Conservation (phyloP, 2,113 vertebrate species). For the Carassius gibelio region DNA sequence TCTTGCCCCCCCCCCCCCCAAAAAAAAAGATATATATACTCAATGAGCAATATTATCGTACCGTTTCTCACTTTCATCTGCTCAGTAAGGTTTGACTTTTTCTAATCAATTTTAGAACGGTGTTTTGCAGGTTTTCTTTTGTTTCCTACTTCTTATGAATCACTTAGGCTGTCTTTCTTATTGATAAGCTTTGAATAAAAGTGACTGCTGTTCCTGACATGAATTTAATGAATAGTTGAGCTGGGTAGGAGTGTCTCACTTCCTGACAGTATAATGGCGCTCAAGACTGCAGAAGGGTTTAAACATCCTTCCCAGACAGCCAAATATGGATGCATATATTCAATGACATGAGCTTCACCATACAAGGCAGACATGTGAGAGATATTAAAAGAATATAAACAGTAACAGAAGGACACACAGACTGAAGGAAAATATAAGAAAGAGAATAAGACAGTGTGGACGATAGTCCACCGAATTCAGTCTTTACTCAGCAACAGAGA, state of each 20-base stretch:
- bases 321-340: conserved; percentile 48
- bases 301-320: conserved; percentile 34
- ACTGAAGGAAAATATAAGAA: conserved; percentile 23
- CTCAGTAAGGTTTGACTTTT: not conserved
- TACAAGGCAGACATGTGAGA: conserved; percentile 43
- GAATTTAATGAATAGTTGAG: conserved; percentile 26
- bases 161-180: not conserved
- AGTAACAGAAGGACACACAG: conserved; percentile 36
- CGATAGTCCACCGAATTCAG: not conserved
- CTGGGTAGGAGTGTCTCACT: conserved; percentile 38
- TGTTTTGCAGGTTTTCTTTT: not conserved
- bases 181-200: not conserved
- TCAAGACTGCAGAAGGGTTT: conserved; percentile 25
- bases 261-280: conserved; percentile 32
- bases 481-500: conserved; percentile 23
- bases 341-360: conserved; percentile 50
- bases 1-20: not conserved
- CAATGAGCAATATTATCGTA: not conserved
- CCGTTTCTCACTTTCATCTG: not conserved
- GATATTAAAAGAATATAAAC: conserved; percentile 40
- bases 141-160: not conserved
- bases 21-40: not conserved
- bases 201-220: not conserved
- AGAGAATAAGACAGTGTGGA: conserved; percentile 1
- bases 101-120: not conserved